These are phyloP conservation scores for Clitarchus hookeri DNA, from an alignment of 2,888 invertebrate genomes.

Conservation along the genomic window DNA sequence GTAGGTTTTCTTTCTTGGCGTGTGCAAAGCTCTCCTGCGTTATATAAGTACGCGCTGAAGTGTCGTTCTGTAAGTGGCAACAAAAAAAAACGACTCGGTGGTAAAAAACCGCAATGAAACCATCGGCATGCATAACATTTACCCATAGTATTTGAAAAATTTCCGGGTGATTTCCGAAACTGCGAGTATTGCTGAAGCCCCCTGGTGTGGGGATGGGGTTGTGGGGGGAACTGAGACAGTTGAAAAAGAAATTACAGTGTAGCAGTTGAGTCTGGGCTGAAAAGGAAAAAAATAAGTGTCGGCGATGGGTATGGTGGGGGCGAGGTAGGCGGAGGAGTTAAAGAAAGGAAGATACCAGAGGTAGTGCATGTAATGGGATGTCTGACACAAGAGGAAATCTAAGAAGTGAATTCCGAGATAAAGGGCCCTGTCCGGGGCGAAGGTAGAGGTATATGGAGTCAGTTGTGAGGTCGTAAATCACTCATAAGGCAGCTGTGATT, in stretches of 20 bases:
- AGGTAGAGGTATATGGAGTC: conserved; percentile 17
- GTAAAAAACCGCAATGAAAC: no score
- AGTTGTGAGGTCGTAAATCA: conserved; percentile 32
- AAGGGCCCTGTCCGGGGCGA: background rate
- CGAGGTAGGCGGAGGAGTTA: background rate
- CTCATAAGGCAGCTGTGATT: conserved; percentile 34
- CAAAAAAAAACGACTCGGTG: no score
- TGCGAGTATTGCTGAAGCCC: background rate
- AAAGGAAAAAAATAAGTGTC: background rate
- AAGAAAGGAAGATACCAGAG: conserved; percentile 17
- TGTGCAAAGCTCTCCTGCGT: no score
- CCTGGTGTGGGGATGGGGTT: no score
- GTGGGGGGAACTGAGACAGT: background rate
- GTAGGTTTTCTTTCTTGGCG: no score
- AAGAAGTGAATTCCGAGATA: conserved; percentile 23
- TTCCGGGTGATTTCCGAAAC: background rate
- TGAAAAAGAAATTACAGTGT: background rate
- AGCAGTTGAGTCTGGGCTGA: background rate
- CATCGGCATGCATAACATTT: no score
- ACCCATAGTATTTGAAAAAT: background rate
- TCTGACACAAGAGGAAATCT: conserved; percentile 25
- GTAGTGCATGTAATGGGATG: conserved; percentile 32
- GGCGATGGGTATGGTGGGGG: background rate
- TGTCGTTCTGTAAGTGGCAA: no score
- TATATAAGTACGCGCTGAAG: no score